Evolutionary conservation across 2,797 vertebrate species (phyloP).

Genomic region (Myripristis murdjan): DNA sequence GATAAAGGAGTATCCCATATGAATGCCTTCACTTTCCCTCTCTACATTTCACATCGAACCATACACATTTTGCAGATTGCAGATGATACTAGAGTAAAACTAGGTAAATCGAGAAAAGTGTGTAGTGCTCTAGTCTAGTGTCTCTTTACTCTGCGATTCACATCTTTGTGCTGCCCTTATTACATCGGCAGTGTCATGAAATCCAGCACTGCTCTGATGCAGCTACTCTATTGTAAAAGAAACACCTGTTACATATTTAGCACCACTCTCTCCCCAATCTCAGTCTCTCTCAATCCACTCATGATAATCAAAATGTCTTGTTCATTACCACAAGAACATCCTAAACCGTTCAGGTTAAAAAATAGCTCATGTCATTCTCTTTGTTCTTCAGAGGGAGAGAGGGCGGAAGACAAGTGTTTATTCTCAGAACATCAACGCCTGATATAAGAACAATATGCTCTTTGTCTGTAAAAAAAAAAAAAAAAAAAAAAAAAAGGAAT

Average conservation of each 20-base stretch:
- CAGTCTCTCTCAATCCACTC: slow-evolving; percentile 14
- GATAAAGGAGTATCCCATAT: slow-evolving; percentile 46
- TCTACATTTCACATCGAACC: slow-evolving; percentile 37
- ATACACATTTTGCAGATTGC: neutral
- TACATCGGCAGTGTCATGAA: neutral
- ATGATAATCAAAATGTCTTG: slow-evolving; percentile 18
- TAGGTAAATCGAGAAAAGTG: neutral
- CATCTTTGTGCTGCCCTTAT: neutral
- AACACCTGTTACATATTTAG: slow-evolving; percentile 5
- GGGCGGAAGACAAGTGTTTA: neutral
- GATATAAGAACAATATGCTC: no score
- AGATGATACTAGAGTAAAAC: neutral
- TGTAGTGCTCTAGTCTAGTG: no score
- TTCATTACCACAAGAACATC: slow-evolving; percentile 16
- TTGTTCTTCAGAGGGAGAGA: neutral
- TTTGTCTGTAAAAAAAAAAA: slow-evolving; percentile 1
- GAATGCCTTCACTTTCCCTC: slow-evolving; percentile 32
- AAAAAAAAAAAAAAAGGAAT: neutral
- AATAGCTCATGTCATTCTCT: neutral
- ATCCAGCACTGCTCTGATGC: slow-evolving; percentile 10
- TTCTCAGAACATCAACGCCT: slow-evolving; percentile 3
- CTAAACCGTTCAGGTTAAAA: slow-evolving; percentile 17
- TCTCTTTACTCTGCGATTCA: slow-evolving; percentile 8
- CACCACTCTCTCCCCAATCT: slow-evolving; percentile 4
- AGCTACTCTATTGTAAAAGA: slow-evolving; percentile 1